Evolutionary conservation across 2,888 invertebrate genomes (phyloP).

Genomic region (Leucophenga maculata): DNA sequence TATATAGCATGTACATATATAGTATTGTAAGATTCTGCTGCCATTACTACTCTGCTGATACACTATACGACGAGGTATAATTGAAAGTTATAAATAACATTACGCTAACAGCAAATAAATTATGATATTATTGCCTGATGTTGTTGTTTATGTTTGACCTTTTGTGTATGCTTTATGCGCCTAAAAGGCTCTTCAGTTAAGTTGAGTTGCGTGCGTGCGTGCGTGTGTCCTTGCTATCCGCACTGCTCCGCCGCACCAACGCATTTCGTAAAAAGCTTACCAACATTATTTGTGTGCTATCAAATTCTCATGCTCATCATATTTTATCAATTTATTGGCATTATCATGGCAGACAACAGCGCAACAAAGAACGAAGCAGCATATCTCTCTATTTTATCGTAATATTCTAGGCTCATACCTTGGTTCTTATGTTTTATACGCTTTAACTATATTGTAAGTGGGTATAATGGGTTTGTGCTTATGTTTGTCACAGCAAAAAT

Average conservation of each 20-base stretch:
- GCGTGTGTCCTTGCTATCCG: not conserved
- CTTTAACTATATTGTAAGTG: not conserved
- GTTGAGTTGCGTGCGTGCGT: conserved; percentile 13
- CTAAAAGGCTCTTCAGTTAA: conserved; percentile 1
- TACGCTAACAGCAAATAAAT: conserved; percentile 65
- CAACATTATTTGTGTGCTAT: conserved; percentile 10
- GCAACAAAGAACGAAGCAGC: not conserved
- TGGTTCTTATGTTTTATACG: not conserved
- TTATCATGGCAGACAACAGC: conserved; percentile 39
- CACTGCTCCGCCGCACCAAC: not conserved
- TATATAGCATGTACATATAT: too few species aligned
- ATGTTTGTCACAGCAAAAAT: not conserved
- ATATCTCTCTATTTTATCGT: not conserved
- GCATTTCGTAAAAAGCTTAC: not conserved
- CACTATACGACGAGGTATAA: not conserved
- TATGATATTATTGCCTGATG: conserved; percentile 35
- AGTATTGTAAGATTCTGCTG: conserved; percentile 35
- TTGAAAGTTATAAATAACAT: conserved; percentile 64
- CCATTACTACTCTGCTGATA: not conserved
- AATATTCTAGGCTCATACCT: not conserved
- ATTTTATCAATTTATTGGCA: conserved; percentile 63
- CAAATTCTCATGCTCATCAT: conserved; percentile 50
- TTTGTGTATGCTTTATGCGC: conserved; percentile 14
- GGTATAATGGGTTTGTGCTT: not conserved
- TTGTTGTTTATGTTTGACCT: conserved; percentile 29